Conservation (phyloP, 2,888 invertebrate genomes). For the Ormyrus rosae region DNA sequence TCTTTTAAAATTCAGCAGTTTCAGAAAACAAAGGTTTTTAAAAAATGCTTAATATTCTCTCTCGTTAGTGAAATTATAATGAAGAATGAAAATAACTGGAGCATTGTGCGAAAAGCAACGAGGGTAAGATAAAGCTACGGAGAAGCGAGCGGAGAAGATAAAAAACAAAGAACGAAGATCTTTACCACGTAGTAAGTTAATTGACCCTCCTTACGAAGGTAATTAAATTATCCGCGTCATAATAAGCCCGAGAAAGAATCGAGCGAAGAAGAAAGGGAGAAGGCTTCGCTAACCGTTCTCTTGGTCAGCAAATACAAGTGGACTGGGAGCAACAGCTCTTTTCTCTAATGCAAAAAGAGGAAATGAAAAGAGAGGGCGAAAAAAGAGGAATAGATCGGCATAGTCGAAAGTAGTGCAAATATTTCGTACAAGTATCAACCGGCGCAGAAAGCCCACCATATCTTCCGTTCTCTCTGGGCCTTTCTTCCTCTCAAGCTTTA, state of each 20-base stretch:
- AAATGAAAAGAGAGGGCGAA: conserved; percentile 26
- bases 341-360: neutral
- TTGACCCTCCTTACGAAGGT: conserved; percentile 13
- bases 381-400: conserved; percentile 9
- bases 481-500: neutral
- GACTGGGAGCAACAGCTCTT: neutral
- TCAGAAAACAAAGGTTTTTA: too few species aligned
- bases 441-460: neutral
- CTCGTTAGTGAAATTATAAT: too few species aligned
- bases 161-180: neutral
- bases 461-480: neutral
- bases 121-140: neutral
- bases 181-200: conserved; percentile 19
- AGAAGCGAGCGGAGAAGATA: neutral
- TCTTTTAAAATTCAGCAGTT: too few species aligned
- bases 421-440: conserved; percentile 36
- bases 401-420: conserved; percentile 31
- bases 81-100: too few species aligned
- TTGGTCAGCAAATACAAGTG: conserved; percentile 16
- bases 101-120: neutral
- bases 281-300: neutral
- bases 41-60: too few species aligned
- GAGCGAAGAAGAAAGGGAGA: conserved; percentile 16
- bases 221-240: conserved; percentile 42
- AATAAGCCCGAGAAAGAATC: conserved; percentile 2